Base-by-base conservation (phyloP, 2,113 vertebrate genomes). In the Oryzias woworae region DNA sequence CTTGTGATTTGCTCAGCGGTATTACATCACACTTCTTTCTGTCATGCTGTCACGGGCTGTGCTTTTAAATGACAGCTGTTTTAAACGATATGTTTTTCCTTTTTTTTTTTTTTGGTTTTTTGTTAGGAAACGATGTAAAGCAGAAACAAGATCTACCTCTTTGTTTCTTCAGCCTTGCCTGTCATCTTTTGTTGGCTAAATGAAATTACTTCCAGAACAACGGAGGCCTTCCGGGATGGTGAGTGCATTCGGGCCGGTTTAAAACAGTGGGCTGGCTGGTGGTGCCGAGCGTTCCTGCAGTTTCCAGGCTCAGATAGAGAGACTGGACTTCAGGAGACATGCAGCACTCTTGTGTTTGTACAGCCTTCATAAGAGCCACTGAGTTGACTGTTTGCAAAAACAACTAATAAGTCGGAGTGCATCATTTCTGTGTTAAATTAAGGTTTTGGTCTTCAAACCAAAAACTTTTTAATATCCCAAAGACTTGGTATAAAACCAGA, bases 161-260 rank as follows among this genome's bases (percentile, higher is more conserved):
- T 41, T 65, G 44, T 23, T 18, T 56, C 54, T 71, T 62, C 20
- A 17, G 15, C 22, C 50, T 49, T 51, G 43, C 8, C 66, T 16
- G 23, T 26, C 58, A 51, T 71, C 54, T 62, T 61, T 68, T 63
- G 66, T 73, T 58, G 58, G 80, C 67, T 69, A 59, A 82, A 81
- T 81, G 55, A 63, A 80, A 85, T 86, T 58, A 69, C 57, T 77
- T 59, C 58, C 75, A 80, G 82, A 71, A 57, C 66, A 85, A 42
- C 31, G 56, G 50, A 81, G 57, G 51, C 69, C 75, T 62, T 24
- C 58, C 48, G 80, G 76, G 52, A 54, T 53, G 53, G 54, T 53
- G 60, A 59, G 12, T 28, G 58, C 44, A 26, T 62, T 77, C 55
- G 55, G 72, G 65, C 13, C 17, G 6, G 74, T 82, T 53, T 80